Conservation (phyloP, 2,888 invertebrate genomes). For the Caenorhabditis zanzibari region DNA sequence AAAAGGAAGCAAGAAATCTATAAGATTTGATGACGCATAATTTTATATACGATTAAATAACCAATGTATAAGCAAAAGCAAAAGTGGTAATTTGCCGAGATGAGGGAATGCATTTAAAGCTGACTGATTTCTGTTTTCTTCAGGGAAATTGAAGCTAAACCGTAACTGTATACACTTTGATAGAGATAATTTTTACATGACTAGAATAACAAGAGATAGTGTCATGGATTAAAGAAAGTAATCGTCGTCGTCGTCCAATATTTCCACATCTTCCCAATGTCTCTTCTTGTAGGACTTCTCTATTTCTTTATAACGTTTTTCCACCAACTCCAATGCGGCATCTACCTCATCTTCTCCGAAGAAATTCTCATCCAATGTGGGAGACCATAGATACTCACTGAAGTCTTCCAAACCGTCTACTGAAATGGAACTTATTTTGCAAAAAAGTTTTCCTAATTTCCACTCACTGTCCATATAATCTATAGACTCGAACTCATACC, state of each 20-base stretch:
- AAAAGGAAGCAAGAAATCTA: not conserved
- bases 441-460: too few relatives aligned
- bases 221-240: not conserved
- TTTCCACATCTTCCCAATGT: not conserved
- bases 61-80: too few relatives aligned
- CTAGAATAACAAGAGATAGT: conserved; percentile 33
- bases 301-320: not conserved
- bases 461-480: conserved; percentile 14
- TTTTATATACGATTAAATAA: too few relatives aligned
- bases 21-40: too few relatives aligned
- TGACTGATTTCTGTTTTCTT: conserved; percentile 10
- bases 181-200: conserved; percentile 15
- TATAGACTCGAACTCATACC: not conserved
- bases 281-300: conserved; percentile 31
- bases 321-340: not conserved
- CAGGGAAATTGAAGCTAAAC: conserved; percentile 29
- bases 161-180: conserved; percentile 26
- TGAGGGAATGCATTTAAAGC: conserved; percentile 40
- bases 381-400: not conserved
- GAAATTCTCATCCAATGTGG: not conserved
- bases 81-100: too few relatives aligned
- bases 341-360: conserved; percentile 9
- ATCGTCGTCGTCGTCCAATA: conserved; percentile 13
- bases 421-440: not conserved
- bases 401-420: not conserved